Conservation (phyloP, 2,113 vertebrate genomes). For the Myxocyprinus asiaticus region DNA sequence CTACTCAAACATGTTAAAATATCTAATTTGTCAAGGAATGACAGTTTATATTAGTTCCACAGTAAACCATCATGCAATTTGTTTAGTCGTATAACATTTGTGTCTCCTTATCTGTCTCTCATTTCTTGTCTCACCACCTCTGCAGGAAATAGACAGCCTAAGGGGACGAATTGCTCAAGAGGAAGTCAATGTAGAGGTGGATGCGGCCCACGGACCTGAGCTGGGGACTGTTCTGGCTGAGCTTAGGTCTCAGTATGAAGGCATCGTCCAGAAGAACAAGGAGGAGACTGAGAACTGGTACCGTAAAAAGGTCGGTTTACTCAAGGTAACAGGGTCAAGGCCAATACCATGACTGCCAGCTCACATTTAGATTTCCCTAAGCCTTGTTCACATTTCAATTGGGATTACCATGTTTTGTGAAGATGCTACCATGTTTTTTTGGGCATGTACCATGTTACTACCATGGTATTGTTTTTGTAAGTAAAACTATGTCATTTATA, state of each 20-base stretch:
- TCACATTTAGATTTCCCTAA: not conserved
- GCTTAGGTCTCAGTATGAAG: constrained; percentile 78
- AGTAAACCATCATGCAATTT: not conserved
- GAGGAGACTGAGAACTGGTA: constrained; percentile 79
- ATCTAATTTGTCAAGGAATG: not conserved
- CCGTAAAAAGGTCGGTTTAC: constrained; percentile 74
- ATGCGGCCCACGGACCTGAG: constrained; percentile 71
- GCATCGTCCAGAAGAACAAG: constrained; percentile 79
- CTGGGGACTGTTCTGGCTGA: constrained; percentile 71
- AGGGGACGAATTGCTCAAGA: constrained; percentile 71
- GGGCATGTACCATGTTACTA: too few relatives aligned
- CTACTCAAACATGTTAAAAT: constrained; percentile 18
- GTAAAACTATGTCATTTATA: too few relatives aligned
- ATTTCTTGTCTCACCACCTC: not conserved
- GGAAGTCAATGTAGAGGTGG: constrained; percentile 79
- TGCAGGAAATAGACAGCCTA: constrained; percentile 76
- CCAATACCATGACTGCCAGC: not conserved
- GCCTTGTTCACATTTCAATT: too few relatives aligned
- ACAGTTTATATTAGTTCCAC: not conserved
- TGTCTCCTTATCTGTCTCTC: not conserved
- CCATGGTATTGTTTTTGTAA: too few relatives aligned
- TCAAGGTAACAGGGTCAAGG: not conserved
- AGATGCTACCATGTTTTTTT: too few relatives aligned
- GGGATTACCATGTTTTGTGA: too few relatives aligned
- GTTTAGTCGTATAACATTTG: not conserved